These are phyloP conservation scores for Drosophila guanche DNA, from an alignment of 1,140 invertebrate genomes.

Conservation along the genomic window DNA sequence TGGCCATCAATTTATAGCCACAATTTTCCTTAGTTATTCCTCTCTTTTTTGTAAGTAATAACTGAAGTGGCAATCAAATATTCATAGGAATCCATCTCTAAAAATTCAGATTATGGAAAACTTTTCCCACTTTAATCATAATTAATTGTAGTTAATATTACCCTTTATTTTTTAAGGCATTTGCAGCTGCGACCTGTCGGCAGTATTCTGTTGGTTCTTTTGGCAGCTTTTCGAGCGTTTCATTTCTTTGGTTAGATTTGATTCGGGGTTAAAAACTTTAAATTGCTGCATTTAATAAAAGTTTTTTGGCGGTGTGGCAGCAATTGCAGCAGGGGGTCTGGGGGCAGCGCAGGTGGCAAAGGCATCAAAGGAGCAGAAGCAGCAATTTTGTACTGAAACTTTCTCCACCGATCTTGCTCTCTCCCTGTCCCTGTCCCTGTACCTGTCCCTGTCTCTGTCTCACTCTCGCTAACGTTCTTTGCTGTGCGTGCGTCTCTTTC, in stretches of 20 bases:
- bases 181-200: no score
- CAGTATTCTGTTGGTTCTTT: not conserved
- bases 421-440: not conserved
- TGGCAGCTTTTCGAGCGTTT: conserved; percentile 16
- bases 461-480: no score
- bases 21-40: no score
- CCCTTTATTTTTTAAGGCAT: no score
- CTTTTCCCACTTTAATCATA: no score
- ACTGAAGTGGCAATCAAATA: no score
- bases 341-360: conserved; percentile 27
- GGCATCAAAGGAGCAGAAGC: conserved; percentile 1
- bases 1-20: no score
- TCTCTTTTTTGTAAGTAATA: no score
- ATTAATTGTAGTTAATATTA: no score
- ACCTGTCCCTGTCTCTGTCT: not conserved
- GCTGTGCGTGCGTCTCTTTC: not conserved
- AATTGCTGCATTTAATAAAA: conserved; percentile 63
- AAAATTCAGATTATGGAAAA: no score
- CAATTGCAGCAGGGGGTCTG: not conserved
- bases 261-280: conserved; percentile 57
- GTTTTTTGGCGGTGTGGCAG: conserved; percentile 14
- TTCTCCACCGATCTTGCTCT: conserved; percentile 9
- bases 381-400: conserved; percentile 16
- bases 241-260: conserved; percentile 36
- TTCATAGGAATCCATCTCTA: no score